phyloP scores from a whole-genome alignment of 2,797 vertebrate species.

The Arctocebus calabarensis region DNA sequence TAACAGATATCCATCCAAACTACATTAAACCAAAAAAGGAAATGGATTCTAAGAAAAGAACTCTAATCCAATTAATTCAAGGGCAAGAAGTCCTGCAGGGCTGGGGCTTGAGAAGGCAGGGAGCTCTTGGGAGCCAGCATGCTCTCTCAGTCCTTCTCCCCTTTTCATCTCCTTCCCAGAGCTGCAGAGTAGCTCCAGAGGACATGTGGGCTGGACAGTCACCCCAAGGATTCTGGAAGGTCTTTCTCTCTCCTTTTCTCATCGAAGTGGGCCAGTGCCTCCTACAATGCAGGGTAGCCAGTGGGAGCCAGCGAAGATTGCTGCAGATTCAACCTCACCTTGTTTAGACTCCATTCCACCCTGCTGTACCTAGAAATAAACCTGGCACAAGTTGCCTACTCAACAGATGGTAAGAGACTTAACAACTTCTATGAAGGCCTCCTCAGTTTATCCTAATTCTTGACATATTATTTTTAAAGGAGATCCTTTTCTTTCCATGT shows the following conservation, averaged over 20 bases:
- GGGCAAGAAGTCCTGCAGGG: neutral
- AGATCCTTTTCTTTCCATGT: neutral
- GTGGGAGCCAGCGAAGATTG: neutral
- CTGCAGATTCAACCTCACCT: neutral
- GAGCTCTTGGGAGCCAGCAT: neutral
- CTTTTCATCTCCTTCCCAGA: neutral
- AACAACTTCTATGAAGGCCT: neutral
- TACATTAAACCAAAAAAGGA: neutral
- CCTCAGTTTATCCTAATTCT: neutral
- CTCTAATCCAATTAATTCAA: neutral
- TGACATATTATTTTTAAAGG: neutral
- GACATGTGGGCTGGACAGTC: neutral
- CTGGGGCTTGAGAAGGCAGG: neutral
- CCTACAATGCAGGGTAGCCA: neutral
- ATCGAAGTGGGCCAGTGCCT: neutral
- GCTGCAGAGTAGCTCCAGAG: neutral
- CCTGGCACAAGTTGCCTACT: neutral
- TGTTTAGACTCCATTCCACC: neutral
- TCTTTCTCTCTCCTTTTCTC: neutral
- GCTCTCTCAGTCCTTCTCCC: no score
- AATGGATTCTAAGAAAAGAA: neutral
- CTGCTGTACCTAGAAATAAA: neutral
- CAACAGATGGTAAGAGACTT: neutral
- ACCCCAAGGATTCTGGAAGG: neutral
- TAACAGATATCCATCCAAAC: neutral